Conservation (phyloP, 2,888 invertebrate genomes). For the Brenthis daphne region DNA sequence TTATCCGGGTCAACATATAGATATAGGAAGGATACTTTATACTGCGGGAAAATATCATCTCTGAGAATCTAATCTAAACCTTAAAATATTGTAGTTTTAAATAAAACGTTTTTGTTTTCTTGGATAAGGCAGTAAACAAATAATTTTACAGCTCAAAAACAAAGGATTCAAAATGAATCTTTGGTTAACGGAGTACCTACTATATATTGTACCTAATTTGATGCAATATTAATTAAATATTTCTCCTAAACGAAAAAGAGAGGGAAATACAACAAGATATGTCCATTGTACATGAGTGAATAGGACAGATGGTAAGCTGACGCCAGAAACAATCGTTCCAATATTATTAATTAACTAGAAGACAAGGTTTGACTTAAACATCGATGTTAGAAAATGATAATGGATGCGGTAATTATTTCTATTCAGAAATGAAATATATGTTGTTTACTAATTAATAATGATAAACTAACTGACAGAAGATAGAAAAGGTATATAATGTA, state of each 20-base stretch:
- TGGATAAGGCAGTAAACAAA: background rate
- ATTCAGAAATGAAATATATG: background rate
- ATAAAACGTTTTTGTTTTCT: background rate
- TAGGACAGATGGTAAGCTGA: constrained; percentile 51
- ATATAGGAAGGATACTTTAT: no score
- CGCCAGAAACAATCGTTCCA: constrained; percentile 65
- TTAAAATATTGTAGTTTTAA: no score
- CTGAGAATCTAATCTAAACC: no score
- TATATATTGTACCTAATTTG: constrained; percentile 37
- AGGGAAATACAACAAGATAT: constrained; percentile 26
- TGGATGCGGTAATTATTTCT: constrained; percentile 15
- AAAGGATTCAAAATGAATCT: background rate
- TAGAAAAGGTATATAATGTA: background rate
- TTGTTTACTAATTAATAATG: background rate
- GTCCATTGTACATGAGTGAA: constrained; percentile 34
- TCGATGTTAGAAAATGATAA: constrained; percentile 42
- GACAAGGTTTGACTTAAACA: constrained; percentile 45
- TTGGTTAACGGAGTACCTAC: background rate
- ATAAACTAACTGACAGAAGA: no score
- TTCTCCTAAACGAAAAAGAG: constrained; percentile 44
- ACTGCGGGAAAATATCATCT: no score
- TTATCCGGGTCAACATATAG: no score
- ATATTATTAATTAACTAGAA: constrained; percentile 63
- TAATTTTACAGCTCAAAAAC: no score
- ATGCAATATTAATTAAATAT: constrained; percentile 53